Percentiles rank a stretch among this genome's conserved stretches.
These are phyloP conservation scores for Coluber constrictor DNA, from an alignment of 2,797 vertebrate species.

Conservation along the genomic window DNA sequence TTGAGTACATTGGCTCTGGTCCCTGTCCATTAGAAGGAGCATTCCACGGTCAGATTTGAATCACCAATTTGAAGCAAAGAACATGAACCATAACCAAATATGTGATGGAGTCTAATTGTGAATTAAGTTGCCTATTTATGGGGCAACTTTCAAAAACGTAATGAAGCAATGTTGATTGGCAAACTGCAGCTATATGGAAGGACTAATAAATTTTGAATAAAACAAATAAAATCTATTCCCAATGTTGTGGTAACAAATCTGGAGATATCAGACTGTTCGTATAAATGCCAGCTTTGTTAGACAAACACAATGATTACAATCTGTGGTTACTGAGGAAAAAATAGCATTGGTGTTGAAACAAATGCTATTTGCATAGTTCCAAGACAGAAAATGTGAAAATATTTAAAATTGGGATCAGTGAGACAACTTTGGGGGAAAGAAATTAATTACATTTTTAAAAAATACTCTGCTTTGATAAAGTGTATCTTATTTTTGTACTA, in stretches of 20 bases:
- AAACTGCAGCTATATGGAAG: slow-evolving; percentile 46
- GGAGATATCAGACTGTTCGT: background rate
- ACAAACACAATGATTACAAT: slow-evolving; percentile 15
- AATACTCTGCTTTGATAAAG: slow-evolving; percentile 16
- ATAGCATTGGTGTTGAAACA: slow-evolving; percentile 2
- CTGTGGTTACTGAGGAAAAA: background rate
- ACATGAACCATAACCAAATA: background rate
- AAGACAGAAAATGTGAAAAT: slow-evolving; percentile 37
- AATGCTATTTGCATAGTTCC: slow-evolving; percentile 46
- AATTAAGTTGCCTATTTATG: slow-evolving; percentile 8
- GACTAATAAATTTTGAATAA: slow-evolving; percentile 44
- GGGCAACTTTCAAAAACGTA: slow-evolving; percentile 7
- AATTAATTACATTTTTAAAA: slow-evolving; percentile 5
- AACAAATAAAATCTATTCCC: slow-evolving; percentile 42
- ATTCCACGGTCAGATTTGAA: background rate
- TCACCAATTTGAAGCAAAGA: background rate
- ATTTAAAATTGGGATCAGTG: slow-evolving; percentile 21
- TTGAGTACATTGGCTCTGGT: background rate
- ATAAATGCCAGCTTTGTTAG: slow-evolving; percentile 35
- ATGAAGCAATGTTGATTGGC: slow-evolving; percentile 19
- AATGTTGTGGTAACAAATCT: slow-evolving; percentile 28
- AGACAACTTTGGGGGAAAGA: background rate
- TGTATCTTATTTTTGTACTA: slow-evolving; percentile 34
- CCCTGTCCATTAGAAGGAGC: background rate
- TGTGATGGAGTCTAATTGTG: background rate